Evolutionary conservation across 1,140 invertebrate genomes (phyloP), one percentile per base, ranked within the genome.

Genomic region (Temnothorax nylanderi): DNA sequence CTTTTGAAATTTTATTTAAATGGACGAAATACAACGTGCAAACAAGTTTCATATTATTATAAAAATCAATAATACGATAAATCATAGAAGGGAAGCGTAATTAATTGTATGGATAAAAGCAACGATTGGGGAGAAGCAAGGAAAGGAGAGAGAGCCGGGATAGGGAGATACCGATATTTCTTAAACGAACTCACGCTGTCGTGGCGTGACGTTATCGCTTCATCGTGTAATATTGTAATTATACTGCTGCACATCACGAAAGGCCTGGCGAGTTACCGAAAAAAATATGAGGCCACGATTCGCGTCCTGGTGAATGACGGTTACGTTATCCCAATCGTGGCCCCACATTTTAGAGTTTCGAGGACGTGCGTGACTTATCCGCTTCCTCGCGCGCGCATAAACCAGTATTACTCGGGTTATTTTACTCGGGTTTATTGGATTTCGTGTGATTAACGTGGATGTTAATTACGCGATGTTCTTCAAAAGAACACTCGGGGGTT

Each of bases 151-250:
- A 71, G 85, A 72, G 58, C 56, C 60, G 34, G 47, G n/a, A 44
- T 44, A 32, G 56, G n/a, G 65, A 87, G 60, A 32, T 47, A 60
- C 41, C 67, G 69, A 60, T 65, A 58, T 76, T 86, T 56, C 41
- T 89, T 60, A 26, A 85, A 65, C 76, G 32, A 47, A 62, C 72
- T 58, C 86, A 54, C 44, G 90, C 76, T 81, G 76, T 86, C 65
- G 85, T 69, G 84, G 85, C 87, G 37, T 64, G 85, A 88, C 87
- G 89, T 92, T 92, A 90, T 92, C 91, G 87, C 87, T 75, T 76
- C 62, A 86, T 89, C 82, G 75, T 90, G 89, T 90, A 92, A 92
- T 93, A 93, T 92, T 92, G 88, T 93, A 93, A 93, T 93, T 93
- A 93, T 93, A 93, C 88, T 92, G 91, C 89, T 80, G 80, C 56